Percentiles rank a stretch among this genome's conserved stretches.
Conservation (phyloP, 2,113 vertebrate species). For the Dendrocopos noguchii region DNA sequence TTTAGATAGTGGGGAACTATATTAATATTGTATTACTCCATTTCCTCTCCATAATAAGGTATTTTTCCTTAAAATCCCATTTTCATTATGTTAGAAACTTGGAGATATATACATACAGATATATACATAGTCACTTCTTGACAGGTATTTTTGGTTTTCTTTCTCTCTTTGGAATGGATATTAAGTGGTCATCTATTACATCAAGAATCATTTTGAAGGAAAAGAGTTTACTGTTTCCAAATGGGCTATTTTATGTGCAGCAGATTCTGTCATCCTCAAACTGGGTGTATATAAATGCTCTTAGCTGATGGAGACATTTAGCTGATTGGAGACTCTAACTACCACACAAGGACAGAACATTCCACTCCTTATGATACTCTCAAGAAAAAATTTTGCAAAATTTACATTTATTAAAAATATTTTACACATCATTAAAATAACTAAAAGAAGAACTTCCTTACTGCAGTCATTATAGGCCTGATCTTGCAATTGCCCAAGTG, state of each 20-base stretch:
- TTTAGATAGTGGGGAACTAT: background rate
- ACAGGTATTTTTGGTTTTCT: background rate
- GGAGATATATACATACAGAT: background rate
- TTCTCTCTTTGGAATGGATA: background rate
- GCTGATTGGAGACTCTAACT: background rate
- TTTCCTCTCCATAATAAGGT: background rate
- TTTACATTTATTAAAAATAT: background rate
- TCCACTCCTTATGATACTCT: background rate
- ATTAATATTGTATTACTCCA: background rate
- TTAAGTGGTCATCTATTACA: background rate
- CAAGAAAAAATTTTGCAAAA: background rate
- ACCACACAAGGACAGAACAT: background rate
- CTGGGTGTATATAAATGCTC: background rate
- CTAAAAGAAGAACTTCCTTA: background rate
- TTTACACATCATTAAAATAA: background rate
- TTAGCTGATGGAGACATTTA: background rate
- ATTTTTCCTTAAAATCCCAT: background rate
- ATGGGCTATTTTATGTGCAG: background rate
- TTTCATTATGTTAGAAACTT: background rate
- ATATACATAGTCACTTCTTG: background rate
- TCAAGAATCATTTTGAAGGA: background rate
- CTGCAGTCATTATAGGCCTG: background rate
- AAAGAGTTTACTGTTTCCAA: background rate
- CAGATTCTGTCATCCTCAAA: background rate
- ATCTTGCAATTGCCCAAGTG: background rate